Conservation (phyloP, 2,113 vertebrate genomes). For the Hypocryptadius cinnamomeus region DNA sequence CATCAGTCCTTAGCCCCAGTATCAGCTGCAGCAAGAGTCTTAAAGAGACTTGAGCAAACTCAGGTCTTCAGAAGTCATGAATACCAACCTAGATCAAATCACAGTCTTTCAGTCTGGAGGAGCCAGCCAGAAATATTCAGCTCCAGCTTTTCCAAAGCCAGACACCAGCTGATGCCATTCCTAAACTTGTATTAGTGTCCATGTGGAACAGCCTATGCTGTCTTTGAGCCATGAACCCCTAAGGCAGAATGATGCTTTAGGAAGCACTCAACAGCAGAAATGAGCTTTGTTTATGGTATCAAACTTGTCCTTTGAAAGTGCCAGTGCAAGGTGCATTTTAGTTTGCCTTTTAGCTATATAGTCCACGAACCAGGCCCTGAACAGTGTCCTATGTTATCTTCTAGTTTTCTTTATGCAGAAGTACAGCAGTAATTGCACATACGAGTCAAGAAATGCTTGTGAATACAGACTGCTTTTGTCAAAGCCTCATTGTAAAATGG, state of each 20-base stretch:
- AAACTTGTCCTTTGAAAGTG: not conserved
- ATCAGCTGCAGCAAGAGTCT: not conserved
- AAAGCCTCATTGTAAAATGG: not conserved
- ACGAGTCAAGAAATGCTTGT: not conserved
- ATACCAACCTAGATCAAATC: not conserved
- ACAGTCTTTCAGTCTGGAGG: not conserved
- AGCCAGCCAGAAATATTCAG: not conserved
- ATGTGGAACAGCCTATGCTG: not conserved
- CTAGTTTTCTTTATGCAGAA: not conserved
- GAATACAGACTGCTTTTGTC: not conserved
- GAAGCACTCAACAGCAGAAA: not conserved
- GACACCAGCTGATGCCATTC: not conserved
- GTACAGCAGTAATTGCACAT: not conserved
- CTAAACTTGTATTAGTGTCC: not conserved
- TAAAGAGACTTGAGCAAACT: not conserved
- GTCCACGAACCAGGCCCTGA: not conserved
- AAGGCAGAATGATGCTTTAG: not conserved
- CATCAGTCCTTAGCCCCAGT: not conserved
- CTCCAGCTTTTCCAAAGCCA: not conserved
- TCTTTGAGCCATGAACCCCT: not conserved
- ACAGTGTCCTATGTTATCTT: not conserved
- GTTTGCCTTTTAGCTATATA: not conserved
- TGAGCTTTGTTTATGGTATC: not conserved
- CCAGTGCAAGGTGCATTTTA: not conserved
- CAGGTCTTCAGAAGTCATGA: not conserved